Conservation (phyloP, 2,888 invertebrate genomes). For the Andrena flavipes region DNA sequence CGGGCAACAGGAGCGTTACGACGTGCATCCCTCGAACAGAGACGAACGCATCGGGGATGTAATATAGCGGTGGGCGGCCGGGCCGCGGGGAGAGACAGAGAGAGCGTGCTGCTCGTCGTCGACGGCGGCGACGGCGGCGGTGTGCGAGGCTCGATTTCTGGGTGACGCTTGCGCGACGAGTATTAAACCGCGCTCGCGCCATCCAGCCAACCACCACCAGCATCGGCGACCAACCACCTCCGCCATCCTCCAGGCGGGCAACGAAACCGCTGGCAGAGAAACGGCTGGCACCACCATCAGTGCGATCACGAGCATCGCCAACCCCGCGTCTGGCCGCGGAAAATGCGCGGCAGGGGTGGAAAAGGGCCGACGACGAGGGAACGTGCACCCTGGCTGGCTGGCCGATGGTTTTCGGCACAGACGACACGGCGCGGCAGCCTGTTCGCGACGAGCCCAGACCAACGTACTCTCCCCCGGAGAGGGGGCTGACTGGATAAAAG, state of each 20-base stretch:
- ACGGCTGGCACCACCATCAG: conserved; percentile 46
- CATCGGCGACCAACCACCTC: conserved; percentile 13
- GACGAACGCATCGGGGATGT: conserved; percentile 25
- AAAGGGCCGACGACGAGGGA: conserved; percentile 40
- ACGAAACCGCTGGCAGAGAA: conserved; percentile 45
- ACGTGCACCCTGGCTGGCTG: conserved; percentile 20
- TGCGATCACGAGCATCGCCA: conserved; percentile 60
- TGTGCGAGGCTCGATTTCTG: conserved; percentile 73
- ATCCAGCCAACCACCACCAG: conserved; percentile 43
- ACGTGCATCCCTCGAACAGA: conserved; percentile 58
- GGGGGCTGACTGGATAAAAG: conserved; percentile 28
- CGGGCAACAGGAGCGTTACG: conserved; percentile 73
- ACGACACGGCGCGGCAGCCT: conserved; percentile 47
- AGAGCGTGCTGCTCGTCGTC: conserved; percentile 1
- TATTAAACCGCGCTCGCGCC: conserved; percentile 58
- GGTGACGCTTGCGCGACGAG: conserved; percentile 78
- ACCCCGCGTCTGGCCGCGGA: conserved; percentile 54
- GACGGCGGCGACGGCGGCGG: neutral
- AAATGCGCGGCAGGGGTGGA: conserved; percentile 73
- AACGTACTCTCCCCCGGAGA: conserved; percentile 31
- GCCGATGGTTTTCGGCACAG: conserved; percentile 55
- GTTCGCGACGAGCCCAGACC: conserved; percentile 50
- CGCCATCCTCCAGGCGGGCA: conserved; percentile 31
- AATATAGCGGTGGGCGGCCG: conserved; percentile 17
- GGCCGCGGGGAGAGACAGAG: neutral